Base-by-base conservation (phyloP, 2,797 vertebrate genomes). In the Helicolenus hilgendorfi region DNA sequence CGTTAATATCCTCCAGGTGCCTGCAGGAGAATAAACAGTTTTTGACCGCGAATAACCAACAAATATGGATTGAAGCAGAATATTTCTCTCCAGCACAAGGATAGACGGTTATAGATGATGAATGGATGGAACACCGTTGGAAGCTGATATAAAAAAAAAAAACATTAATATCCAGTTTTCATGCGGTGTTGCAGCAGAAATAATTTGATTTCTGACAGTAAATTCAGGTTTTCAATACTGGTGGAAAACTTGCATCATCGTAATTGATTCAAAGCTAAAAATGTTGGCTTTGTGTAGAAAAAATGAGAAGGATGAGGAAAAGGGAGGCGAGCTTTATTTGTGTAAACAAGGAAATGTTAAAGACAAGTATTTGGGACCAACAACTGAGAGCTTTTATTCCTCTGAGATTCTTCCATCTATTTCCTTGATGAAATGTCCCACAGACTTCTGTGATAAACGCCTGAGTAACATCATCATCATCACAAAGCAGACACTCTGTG, bases 321-420 rank as follows among this genome's bases (percentile, higher is more conserved):
- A 79, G 72, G n/a, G 41, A 53, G 71, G 75, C 36, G 65, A 45
- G 24, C 38, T 72, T 59, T 65, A 41, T 33, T 5, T 22, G n/a
- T 62, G 63, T 60, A 53, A 64, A 81, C 33, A 31, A 11, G 27
- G 15, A 62, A 55, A 55, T 29, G 20, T 26, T 45, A 31, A 74
- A 24, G 72, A 64, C 24, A 63, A 83, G 64, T 58, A 53, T 69
- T 69, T 69, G 59, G 77, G 41, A 41, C 22, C 71, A 24, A 67
- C 41, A 53, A 29, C 29, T 15, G 58, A 60, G 59, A 36, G 58
- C 36, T 56, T 84, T 74, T 64, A 74, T 68, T 63, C 33, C n/a
- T 26, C 10, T 0, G 18, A 55, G 62, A 77, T 31, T 70, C 64
- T 55, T 22, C 35, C 27, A 53, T 64, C 29, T 13, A 1, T n/a